These are phyloP conservation scores for Natator depressus DNA, from an alignment of 2,113 vertebrate species.

Conservation along the genomic window DNA sequence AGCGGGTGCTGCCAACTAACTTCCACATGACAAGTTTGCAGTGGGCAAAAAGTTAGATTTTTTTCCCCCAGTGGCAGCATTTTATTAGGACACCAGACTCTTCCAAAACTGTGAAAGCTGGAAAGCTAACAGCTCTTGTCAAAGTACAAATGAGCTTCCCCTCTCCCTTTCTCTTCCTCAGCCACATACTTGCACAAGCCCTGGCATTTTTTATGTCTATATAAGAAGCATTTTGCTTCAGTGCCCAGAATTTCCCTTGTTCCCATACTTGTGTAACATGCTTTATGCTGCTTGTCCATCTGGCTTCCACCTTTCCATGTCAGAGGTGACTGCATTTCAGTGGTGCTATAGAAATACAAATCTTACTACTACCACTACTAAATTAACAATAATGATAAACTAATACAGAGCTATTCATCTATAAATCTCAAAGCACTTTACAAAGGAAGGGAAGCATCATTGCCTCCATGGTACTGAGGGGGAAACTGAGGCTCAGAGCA, in stretches of 20 bases:
- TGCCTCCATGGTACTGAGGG: background rate
- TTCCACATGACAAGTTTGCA: background rate
- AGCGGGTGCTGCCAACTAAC: background rate
- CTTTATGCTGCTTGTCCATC: background rate
- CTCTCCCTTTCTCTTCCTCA: background rate
- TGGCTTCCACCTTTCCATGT: rapidly evolving
- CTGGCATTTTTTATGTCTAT: background rate
- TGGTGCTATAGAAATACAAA: rapidly evolving
- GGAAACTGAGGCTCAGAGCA: background rate
- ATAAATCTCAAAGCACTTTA: background rate
- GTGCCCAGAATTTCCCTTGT: background rate
- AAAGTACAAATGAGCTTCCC: background rate
- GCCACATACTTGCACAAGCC: background rate
- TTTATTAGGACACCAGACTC: background rate
- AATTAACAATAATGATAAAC: background rate
- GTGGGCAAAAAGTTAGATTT: background rate
- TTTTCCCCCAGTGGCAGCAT: background rate
- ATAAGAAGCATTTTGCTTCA: background rate
- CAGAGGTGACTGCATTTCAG: rapidly evolving
- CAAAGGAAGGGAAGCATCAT: background rate
- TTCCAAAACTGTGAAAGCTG: background rate
- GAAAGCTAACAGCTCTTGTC: conserved; percentile 1
- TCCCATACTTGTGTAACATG: background rate
- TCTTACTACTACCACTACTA: background rate
- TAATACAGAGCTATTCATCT: background rate